Base-by-base conservation (phyloP, 35 echinoderm and acorn worm species). In the Apostichopus parvimensis region DNA sequence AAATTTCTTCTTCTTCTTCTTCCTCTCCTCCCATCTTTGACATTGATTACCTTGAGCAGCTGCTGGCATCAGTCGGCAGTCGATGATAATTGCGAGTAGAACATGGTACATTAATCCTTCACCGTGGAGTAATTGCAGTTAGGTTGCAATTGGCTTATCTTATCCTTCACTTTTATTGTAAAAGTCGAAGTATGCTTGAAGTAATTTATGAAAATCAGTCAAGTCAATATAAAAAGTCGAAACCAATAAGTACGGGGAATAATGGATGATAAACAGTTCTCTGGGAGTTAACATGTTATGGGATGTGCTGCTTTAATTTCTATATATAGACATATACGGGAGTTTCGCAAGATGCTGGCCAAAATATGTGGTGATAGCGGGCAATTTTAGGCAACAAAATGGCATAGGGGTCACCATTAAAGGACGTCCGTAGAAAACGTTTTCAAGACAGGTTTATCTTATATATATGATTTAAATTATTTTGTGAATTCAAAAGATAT, bases 141-240 rank as follows among this genome's bases (percentile, higher is more conserved):
- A 68, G 11, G 11, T 68, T 18, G 64, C 64, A 68, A 68, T 68
- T 5, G 11, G 64, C 18, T 68, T 68, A 68, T 68, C 64, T 68
- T 18, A 18, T 11, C 4, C 64, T 68, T 68, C 18, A 11, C 5
- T 68, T 68, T 18, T 68, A 11, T 68, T 68, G 64, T 14, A 68
- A 18, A 68, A 68, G 64, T 11, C 11, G 64, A 68, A 68, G 18
- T 18, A 11, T 18, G 18, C 18, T 68, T 68, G 64, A 68, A 11
- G 64, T 68, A 68, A 68, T 68, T 68, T 68, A 68, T 68, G 64
- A 68, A 68, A 68, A 68, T 68, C 64, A 68, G 64, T 68, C 64
- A 68, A 68, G 64, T 68, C 11, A 68, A 68, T 68, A 68, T 68
- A 18, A 68, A 68, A 68, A 11, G 64, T 68, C 64, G 64, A 68